Percentiles rank a stretch among this genome's conserved stretches.
phyloP scores from a whole-genome alignment of 2,113 vertebrate species.

The Peromyscus polionotus region DNA sequence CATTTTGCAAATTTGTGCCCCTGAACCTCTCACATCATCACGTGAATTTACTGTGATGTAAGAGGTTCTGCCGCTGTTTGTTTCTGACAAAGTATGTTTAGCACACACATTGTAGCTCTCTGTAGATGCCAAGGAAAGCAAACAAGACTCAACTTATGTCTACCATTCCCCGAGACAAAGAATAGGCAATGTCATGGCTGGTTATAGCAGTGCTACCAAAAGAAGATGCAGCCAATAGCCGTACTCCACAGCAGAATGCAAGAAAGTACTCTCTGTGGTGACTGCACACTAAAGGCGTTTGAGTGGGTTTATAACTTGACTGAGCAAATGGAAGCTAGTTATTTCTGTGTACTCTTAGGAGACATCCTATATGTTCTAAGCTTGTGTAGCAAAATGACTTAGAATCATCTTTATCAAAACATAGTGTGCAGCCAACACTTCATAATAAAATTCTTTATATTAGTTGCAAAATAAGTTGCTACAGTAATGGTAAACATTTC shows the following conservation, averaged over 20 bases:
- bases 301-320: neutral
- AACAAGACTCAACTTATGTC: neutral
- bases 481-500: neutral
- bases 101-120: fast-evolving
- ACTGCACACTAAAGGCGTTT: neutral
- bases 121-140: neutral
- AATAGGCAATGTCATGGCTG: fast-evolving
- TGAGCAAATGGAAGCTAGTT: neutral
- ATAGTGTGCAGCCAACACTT: neutral
- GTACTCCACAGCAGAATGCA: too few species aligned
- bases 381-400: neutral
- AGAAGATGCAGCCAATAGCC: neutral
- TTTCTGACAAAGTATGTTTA: neutral
- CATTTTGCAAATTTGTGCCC: neutral
- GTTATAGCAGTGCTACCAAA: neutral
- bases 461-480: neutral
- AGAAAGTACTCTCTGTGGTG: neutral
- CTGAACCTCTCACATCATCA: neutral
- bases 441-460: neutral
- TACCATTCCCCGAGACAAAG: neutral
- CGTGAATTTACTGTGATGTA: neutral
- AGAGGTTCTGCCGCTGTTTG: neutral
- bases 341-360: neutral
- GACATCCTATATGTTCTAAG: neutral
- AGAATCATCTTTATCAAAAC: neutral